Conservation (phyloP, 1,140 invertebrate species). For the Megathymus violae region DNA sequence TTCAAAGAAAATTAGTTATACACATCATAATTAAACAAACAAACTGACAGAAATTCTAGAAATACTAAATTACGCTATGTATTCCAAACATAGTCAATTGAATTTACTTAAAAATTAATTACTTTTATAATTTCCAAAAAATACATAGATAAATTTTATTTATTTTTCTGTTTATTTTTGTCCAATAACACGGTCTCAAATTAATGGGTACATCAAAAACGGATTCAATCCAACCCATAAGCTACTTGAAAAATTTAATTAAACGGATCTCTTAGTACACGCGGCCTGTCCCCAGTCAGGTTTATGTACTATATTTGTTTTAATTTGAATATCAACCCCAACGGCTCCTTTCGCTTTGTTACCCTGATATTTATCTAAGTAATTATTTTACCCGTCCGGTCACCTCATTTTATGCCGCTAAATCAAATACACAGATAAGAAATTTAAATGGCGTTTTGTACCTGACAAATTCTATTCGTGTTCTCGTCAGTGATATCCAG, state of each 20-base stretch:
- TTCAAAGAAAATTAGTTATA: no score
- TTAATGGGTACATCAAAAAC: background rate
- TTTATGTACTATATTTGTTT: slow-evolving; percentile 12
- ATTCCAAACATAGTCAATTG: no score
- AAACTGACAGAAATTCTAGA: no score
- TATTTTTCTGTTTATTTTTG: no score
- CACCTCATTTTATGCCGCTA: slow-evolving; percentile 6
- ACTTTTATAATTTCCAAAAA: no score
- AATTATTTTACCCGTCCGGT: slow-evolving; percentile 13
- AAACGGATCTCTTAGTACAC: background rate
- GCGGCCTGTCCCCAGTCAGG: background rate
- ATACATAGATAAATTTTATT: no score
- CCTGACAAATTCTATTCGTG: no score
- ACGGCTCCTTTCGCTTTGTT: slow-evolving; percentile 5
- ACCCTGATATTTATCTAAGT: slow-evolving; percentile 19
- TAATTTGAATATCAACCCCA: slow-evolving; percentile 14
- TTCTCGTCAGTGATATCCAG: no score
- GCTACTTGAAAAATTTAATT: background rate
- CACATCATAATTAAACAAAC: no score
- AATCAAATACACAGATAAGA: background rate
- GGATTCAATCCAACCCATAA: background rate
- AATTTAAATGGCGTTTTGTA: slow-evolving; percentile 1
- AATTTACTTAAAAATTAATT: no score
- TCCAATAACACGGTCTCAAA: background rate
- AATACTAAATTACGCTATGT: no score